phyloP scores from a whole-genome alignment of 2,113 vertebrate species.

The Leucopsar rothschildi region DNA sequence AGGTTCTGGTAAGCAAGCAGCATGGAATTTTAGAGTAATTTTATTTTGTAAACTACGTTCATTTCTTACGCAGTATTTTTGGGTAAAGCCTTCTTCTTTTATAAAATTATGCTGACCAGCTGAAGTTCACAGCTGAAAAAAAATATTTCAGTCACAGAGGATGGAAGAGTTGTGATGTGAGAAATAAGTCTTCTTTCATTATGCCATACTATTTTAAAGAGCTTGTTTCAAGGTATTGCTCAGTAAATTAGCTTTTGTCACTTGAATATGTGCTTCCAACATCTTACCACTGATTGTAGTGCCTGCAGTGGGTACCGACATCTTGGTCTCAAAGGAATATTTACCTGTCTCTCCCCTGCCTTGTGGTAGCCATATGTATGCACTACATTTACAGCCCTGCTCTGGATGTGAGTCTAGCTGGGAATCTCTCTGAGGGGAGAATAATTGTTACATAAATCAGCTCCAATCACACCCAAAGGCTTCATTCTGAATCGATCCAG shows the following conservation, averaged over 20 bases:
- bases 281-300: background rate
- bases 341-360: background rate
- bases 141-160: background rate
- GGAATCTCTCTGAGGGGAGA: background rate
- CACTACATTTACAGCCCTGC: background rate
- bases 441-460: background rate
- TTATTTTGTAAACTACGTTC: background rate
- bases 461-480: background rate
- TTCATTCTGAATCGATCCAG: background rate
- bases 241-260: background rate
- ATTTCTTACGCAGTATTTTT: background rate
- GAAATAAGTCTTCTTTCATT: background rate
- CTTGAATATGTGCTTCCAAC: background rate
- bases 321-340: background rate
- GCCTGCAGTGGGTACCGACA: background rate
- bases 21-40: background rate
- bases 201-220: background rate
- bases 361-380: background rate
- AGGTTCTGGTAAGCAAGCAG: background rate
- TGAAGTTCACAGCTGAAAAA: background rate
- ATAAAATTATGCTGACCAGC: background rate
- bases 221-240: background rate
- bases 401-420: background rate
- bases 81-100: background rate
- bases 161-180: background rate